Evolutionary conservation across 2,113 vertebrate genomes (phyloP).

Genomic region (Amia ocellicauda): DNA sequence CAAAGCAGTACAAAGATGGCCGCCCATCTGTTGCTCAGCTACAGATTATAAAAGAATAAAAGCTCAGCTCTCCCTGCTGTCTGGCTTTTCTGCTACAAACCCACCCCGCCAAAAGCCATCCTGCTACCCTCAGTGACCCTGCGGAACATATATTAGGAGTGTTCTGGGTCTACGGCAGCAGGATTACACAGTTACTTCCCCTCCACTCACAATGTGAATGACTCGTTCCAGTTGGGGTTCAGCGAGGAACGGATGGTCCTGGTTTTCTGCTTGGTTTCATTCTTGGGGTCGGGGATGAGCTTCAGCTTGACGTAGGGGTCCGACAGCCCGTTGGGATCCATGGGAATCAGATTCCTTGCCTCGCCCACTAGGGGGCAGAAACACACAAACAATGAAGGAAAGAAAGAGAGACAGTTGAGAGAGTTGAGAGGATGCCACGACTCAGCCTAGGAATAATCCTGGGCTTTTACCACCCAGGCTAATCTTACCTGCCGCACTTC

Average conservation of each 20-base stretch:
- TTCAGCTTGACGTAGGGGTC: conserved; percentile 97
- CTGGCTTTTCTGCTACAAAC: too few relatives aligned
- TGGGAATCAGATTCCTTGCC: conserved; percentile 92
- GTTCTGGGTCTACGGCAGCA: too few relatives aligned
- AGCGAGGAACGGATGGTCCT: conserved; percentile 92
- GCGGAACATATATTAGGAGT: too few relatives aligned
- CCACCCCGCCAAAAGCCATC: too few relatives aligned
- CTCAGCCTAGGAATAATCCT: too few relatives aligned
- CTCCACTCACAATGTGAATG: conserved; percentile 86
- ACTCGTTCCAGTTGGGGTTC: conserved; percentile 92
- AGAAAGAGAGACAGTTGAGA: not conserved
- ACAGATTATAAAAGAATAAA: too few relatives aligned
- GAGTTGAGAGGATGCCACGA: conserved; percentile 3
- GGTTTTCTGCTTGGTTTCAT: conserved; percentile 95
- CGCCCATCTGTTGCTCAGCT: too few relatives aligned
- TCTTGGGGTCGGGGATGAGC: conserved; percentile 93
- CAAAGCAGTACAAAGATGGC: too few relatives aligned
- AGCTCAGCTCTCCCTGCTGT: too few relatives aligned
- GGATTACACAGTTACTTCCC: not conserved
- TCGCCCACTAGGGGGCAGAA: conserved; percentile 74
- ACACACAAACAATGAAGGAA: conserved; percentile 15
- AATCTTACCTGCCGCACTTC: too few relatives aligned
- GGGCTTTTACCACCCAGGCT: too few relatives aligned
- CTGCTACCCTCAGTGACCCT: too few relatives aligned
- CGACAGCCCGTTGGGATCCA: conserved; percentile 95